Evolutionary conservation across 2,888 invertebrate species (phyloP).

Genomic region (Heliconius aoede): DNA sequence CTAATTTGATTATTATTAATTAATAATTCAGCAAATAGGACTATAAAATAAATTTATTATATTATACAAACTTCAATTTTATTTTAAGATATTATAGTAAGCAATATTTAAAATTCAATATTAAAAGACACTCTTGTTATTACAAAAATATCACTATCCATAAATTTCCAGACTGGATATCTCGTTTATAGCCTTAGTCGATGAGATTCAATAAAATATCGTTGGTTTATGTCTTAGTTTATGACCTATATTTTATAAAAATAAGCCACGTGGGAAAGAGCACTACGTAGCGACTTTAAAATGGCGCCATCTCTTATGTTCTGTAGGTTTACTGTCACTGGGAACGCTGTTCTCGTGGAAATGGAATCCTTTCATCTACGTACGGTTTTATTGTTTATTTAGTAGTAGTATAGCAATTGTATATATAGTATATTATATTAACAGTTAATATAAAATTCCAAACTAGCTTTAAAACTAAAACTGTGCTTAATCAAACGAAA

Average conservation of each 20-base stretch:
- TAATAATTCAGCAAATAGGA: too few relatives aligned
- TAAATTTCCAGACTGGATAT: conserved; percentile 71
- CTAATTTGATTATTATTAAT: too few relatives aligned
- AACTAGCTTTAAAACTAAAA: too few relatives aligned
- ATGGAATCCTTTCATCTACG: conserved; percentile 37
- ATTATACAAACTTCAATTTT: not conserved
- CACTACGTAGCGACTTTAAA: conserved; percentile 58
- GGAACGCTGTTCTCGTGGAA: conserved; percentile 30
- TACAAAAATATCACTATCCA: conserved; percentile 49
- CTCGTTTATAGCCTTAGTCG: conserved; percentile 68
- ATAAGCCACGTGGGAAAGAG: conserved; percentile 64
- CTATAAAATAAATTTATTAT: too few relatives aligned
- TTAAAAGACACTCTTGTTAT: conserved; percentile 16
- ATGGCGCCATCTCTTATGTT: conserved; percentile 42
- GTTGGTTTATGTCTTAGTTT: conserved; percentile 74
- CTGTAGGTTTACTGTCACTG: conserved; percentile 41
- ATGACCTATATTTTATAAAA: conserved; percentile 75
- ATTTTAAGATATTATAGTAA: not conserved
- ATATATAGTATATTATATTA: not conserved
- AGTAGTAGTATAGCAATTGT: conserved; percentile 29
- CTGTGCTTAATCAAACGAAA: too few relatives aligned
- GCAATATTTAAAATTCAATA: conserved; percentile 2
- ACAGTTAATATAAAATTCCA: too few relatives aligned
- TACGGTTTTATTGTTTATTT: conserved; percentile 34
- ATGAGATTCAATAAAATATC: conserved; percentile 70